A percentile compares a stretch with the other conserved stretches of the same genome.
These are phyloP conservation scores for Anoura caudifer DNA, from an alignment of 2,113 vertebrate species.

Conservation along the genomic window DNA sequence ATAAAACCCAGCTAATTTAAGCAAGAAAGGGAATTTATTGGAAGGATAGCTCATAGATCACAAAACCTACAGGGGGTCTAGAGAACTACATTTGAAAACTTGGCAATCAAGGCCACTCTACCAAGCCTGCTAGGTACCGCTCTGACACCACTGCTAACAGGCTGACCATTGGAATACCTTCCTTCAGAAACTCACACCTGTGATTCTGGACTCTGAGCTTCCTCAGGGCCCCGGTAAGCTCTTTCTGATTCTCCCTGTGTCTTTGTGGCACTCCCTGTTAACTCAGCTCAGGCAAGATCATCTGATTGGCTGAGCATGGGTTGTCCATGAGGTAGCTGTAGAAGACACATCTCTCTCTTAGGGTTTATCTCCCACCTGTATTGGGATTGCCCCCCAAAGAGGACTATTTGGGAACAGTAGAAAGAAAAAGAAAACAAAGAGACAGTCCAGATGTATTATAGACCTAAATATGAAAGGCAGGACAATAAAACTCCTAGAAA, in stretches of 20 bases:
- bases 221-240: background rate
- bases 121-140: background rate
- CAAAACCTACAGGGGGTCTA: background rate
- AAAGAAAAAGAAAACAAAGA: background rate
- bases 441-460: background rate
- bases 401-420: background rate
- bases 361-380: background rate
- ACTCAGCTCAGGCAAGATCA: background rate
- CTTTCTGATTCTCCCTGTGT: background rate
- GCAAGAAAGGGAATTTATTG: background rate
- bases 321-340: background rate
- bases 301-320: background rate
- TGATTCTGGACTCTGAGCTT: background rate
- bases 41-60: background rate
- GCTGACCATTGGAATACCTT: background rate
- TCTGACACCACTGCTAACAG: background rate
- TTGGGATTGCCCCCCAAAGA: background rate
- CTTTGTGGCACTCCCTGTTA: background rate
- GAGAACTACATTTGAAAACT: background rate
- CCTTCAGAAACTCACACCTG: background rate
- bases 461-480: background rate
- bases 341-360: background rate
- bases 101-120: background rate
- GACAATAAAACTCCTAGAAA: background rate
- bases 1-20: background rate